Evolutionary conservation across 35 echinoderm and acorn worm genomes (phyloP), one percentile per base, ranked within the genome.

Genomic region (Anneissia japonica): DNA sequence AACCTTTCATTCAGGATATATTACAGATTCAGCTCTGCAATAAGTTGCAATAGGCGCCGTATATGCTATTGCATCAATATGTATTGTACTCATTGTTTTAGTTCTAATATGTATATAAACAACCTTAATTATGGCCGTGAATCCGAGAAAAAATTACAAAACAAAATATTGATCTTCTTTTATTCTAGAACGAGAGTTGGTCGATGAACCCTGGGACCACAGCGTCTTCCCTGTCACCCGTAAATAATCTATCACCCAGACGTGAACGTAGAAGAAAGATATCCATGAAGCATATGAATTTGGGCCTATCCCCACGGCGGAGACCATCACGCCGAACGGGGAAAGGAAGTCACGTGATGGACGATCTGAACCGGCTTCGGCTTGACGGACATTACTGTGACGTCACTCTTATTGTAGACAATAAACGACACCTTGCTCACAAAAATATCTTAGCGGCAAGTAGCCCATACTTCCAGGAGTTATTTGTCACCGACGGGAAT

Each of bases 361-460:
- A 91, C 32, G 84, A 83, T 16, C 75, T 99, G 9, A 75, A 91
- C 34, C 6, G 32, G 0, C 78, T 91, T 51, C 89, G 83, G 76
- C 86, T 80, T 0, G 79, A 87, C 64, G 90, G 81, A 46, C 82
- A 91, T 36, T 86, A 94, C 37, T 99, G 96, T 34, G 96, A 99
- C 78, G 83, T 93, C 17, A 82, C 83, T 26, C 72, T 99, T 17
- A 76, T 85, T 19, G 89, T 79, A 11, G 92, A 88, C 41, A 84
- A 79, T 17, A 79, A 84, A 72, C 86, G 83, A 35, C 73, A 88
- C 43, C 76, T 80, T 2, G 96, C 87, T 2, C 96, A 99, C 45
- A 38, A 55, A 26, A 86, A 85, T 19, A 84, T 97, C 77, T 80
- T 97, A 14, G 90, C 91, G 21, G 91, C 91, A 41, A 79, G 73